Conservation (phyloP, 23 tunicate genomes). For the Ciona savignyi region DNA sequence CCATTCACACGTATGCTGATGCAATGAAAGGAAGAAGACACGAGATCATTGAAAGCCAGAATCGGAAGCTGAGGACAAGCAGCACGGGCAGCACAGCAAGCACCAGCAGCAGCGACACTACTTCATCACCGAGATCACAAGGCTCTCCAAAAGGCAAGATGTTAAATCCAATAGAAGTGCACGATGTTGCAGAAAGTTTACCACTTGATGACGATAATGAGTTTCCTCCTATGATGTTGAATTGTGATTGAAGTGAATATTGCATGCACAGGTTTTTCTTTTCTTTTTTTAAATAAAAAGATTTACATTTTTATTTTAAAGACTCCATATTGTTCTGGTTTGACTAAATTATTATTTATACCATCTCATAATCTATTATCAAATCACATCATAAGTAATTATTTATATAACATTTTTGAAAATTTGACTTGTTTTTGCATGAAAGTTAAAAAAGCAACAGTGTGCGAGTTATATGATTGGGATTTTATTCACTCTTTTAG, state of each 20-base stretch:
- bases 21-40: conserved; percentile 31
- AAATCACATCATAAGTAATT: too few species aligned
- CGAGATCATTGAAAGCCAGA: neutral
- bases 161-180: conserved; percentile 32
- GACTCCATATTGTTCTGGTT: too few species aligned
- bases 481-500: too few species aligned
- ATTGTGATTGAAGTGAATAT: conserved; percentile 19
- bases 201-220: conserved; percentile 50
- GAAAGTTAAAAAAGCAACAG: too few species aligned
- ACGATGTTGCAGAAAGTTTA: conserved; percentile 35
- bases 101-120: conserved; percentile 30
- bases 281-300: too few species aligned
- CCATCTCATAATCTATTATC: too few species aligned
- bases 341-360: too few species aligned
- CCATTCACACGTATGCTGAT: conserved; percentile 45
- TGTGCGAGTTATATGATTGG: too few species aligned
- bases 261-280: too few species aligned
- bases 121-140: conserved; percentile 11
- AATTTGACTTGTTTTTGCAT: too few species aligned
- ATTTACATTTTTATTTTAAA: too few species aligned
- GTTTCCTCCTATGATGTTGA: conserved; percentile 50
- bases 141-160: conserved; percentile 45
- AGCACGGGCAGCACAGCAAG: conserved; percentile 58
- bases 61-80: conserved; percentile 16
- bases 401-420: too few species aligned